These are phyloP conservation scores for Brachyrhaphis roseni DNA, from an alignment of 2,797 vertebrate species.

Conservation along the genomic window DNA sequence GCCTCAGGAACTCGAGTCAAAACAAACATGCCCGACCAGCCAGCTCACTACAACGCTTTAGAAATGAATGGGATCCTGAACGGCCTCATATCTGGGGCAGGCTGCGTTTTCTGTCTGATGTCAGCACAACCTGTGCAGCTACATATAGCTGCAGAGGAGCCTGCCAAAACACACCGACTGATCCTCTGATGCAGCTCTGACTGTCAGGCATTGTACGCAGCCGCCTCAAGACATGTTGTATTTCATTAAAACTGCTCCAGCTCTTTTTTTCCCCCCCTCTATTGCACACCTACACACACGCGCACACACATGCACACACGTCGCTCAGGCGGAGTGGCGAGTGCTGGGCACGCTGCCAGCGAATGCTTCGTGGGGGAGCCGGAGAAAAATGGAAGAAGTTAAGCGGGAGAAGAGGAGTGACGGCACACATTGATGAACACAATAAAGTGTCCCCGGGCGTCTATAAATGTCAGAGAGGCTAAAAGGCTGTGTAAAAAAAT, in stretches of 20 bases:
- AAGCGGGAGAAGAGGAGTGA: slow-evolving; percentile 50
- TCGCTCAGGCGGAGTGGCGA: slow-evolving; percentile 61
- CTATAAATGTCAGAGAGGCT: slow-evolving; percentile 76
- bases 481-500: not conserved
- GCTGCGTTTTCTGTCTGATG: slow-evolving; percentile 38
- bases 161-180: slow-evolving; percentile 50
- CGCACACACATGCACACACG: slow-evolving; percentile 41
- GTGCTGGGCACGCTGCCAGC: slow-evolving; percentile 57
- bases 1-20: slow-evolving; percentile 6
- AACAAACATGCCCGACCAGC: slow-evolving; percentile 30
- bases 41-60: slow-evolving; percentile 41
- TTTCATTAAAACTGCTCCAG: slow-evolving; percentile 53
- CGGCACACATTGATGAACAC: slow-evolving; percentile 67
- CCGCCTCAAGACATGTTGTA: slow-evolving; percentile 43
- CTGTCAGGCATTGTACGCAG: slow-evolving; percentile 56
- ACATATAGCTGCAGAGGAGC: slow-evolving; percentile 43
- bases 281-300: slow-evolving; percentile 15
- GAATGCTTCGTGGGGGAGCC: slow-evolving; percentile 53
- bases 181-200: slow-evolving; percentile 55
- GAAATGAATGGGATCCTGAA: slow-evolving; percentile 34
- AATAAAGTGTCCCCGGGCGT: slow-evolving; percentile 75
- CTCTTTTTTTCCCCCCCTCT: not conserved
- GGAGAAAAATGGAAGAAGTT: slow-evolving; percentile 60
- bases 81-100: slow-evolving; percentile 44
- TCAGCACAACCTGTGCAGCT: slow-evolving; percentile 38